phyloP scores from a whole-genome alignment of 2,797 vertebrate species.

The Tarsius wallacei region DNA sequence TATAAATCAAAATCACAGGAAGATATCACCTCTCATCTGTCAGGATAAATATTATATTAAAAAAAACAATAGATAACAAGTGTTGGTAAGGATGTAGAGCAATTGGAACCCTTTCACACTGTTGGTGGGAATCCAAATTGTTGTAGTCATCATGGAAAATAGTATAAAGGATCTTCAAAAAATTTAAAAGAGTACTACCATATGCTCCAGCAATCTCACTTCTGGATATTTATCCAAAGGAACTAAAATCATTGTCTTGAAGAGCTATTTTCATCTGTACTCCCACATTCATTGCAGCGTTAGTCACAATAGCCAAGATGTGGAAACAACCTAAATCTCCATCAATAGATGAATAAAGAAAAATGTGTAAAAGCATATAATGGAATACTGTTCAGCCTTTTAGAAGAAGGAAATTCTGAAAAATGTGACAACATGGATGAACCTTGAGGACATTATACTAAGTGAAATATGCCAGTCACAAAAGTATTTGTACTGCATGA shows the following conservation, averaged over 20 bases:
- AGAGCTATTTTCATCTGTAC: neutral
- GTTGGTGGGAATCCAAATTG: neutral
- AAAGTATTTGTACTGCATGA: neutral
- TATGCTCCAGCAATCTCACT: neutral
- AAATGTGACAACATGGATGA: neutral
- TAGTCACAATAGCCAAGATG: neutral
- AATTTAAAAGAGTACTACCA: neutral
- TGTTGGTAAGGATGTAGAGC: neutral
- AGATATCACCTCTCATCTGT: neutral
- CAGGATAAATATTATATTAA: neutral
- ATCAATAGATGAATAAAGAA: neutral
- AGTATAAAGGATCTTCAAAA: neutral
- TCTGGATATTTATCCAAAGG: neutral
- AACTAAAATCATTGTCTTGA: neutral
- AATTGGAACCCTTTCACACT: neutral
- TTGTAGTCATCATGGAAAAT: neutral
- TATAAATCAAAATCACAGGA: neutral
- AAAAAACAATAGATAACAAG: neutral
- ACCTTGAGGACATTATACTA: neutral
- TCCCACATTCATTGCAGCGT: neutral
- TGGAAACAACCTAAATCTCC: neutral
- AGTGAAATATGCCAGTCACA: neutral
- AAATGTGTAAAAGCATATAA: neutral
- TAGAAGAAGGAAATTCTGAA: neutral
- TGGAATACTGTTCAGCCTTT: neutral